Conservation (phyloP, 2,113 vertebrate species). For the Psilopogon haemacephalus region DNA sequence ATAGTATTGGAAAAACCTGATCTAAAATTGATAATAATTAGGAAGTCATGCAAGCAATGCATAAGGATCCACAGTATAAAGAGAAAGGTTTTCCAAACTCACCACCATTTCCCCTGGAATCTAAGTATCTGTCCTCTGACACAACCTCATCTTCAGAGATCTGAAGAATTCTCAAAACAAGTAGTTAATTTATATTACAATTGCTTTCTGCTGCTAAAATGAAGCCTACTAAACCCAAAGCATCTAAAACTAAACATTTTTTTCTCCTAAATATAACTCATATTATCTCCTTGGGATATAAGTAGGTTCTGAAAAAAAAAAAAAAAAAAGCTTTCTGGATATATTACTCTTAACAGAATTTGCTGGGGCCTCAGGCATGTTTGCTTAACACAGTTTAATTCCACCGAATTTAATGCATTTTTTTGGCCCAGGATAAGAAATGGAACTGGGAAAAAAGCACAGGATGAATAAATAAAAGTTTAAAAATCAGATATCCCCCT, state of each 20-base stretch:
- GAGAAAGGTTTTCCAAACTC: neutral
- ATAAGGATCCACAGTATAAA: neutral
- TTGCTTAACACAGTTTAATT: neutral
- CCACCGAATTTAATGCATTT: neutral
- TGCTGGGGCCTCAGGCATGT: neutral
- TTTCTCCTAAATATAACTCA: fast-evolving
- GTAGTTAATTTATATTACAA: neutral
- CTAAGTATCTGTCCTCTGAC: neutral
- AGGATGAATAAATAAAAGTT: neutral
- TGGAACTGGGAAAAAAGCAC: neutral
- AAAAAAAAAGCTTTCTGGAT: neutral
- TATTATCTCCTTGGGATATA: neutral
- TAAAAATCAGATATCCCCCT: neutral
- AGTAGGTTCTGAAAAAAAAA: neutral
- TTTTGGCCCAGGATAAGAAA: neutral
- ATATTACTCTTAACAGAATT: neutral
- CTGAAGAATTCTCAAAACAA: neutral
- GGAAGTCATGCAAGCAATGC: neutral
- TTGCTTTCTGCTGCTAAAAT: neutral
- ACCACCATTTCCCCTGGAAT: neutral
- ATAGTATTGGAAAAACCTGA: neutral
- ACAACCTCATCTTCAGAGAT: neutral
- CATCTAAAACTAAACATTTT: neutral
- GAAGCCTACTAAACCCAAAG: neutral
- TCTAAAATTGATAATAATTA: neutral